Conservation (phyloP, 2,888 invertebrate species). For the Boloria euphrosyne region DNA sequence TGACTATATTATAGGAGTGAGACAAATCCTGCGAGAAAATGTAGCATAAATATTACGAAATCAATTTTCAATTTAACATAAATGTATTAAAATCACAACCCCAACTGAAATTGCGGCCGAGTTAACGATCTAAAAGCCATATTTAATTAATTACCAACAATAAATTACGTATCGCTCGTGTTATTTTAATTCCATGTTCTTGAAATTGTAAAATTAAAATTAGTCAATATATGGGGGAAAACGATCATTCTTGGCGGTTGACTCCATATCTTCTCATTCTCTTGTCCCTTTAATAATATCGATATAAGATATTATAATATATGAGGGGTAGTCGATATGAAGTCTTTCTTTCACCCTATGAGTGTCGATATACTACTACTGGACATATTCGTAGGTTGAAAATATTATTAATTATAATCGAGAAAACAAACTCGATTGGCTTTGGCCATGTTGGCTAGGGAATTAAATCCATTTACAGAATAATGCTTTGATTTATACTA, state of each 20-base stretch:
- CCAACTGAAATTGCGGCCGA: background rate
- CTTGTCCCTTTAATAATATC: too few species aligned
- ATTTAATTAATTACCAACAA: conserved; percentile 31
- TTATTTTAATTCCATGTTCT: conserved; percentile 23
- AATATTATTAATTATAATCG: conserved; percentile 2
- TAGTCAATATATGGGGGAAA: too few species aligned
- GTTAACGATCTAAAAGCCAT: background rate
- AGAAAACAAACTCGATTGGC: conserved; percentile 32
- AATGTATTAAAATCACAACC: conserved; percentile 11
- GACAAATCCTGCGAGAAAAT: background rate
- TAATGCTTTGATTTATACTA: conserved; percentile 42
- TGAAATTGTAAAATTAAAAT: too few species aligned
- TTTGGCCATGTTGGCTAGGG: conserved; percentile 56
- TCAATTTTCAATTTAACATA: conserved; percentile 5
- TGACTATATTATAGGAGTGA: too few species aligned
- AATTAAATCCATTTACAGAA: conserved; percentile 45
- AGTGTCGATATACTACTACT: too few species aligned
- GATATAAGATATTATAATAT: too few species aligned
- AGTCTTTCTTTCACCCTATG: too few species aligned
- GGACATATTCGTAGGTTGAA: background rate
- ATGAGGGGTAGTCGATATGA: too few species aligned
- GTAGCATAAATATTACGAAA: background rate
- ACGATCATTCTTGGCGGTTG: too few species aligned
- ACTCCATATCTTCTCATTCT: too few species aligned
- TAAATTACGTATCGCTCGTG: conserved; percentile 32